Base-by-base conservation (phyloP, 2,113 vertebrate species). In the Dendrocopos noguchii region DNA sequence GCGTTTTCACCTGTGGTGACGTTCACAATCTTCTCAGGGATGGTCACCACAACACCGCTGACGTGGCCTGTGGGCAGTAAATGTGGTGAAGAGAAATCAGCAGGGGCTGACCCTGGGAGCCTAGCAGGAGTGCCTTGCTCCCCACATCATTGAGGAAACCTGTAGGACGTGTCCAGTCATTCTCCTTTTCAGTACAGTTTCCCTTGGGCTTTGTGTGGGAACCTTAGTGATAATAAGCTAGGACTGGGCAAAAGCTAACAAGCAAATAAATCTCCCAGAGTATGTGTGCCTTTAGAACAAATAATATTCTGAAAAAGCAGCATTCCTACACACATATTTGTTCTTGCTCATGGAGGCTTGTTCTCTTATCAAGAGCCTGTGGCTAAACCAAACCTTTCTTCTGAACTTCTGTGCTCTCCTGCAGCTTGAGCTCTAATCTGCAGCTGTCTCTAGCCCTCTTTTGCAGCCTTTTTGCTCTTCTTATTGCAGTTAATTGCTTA, bases 11-110 rank as follows among this genome's bases (percentile, higher is more conserved):
- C 96, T 7, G 67, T 71, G 0, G 91, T 96, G 74, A 97, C 95
- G 6, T 97, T 97, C 70, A 97, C 78, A 11, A 6, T 63, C 59
- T 73, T 91, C 85, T 96, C 47, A 1, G 95, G 96, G 42, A 95
- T 3, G 1, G 91, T 97, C 90, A 97, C 94, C 74, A 57, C 53
- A 2, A 96, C 9, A 2, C 87, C 3, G 14, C 78, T 61, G 72
- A 34, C 21, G 0, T 80, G 81, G 47, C 96, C 97, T 97, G 95
- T 77, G 80, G 78, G 52, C 65, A 95, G 80, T 3, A 80, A 81
- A 53, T 1, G 25, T 18, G 27, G 75, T 16, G 75, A 79, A 61
- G 22, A 83, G 78, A 63, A 18, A 42, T 80, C 42, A 88, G 39
- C 65, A 2, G 15, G 36, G 36, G 56, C 47, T 20, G 5, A n/a